Conservation (phyloP, 2,113 vertebrate species). For the Condylura cristata region DNA sequence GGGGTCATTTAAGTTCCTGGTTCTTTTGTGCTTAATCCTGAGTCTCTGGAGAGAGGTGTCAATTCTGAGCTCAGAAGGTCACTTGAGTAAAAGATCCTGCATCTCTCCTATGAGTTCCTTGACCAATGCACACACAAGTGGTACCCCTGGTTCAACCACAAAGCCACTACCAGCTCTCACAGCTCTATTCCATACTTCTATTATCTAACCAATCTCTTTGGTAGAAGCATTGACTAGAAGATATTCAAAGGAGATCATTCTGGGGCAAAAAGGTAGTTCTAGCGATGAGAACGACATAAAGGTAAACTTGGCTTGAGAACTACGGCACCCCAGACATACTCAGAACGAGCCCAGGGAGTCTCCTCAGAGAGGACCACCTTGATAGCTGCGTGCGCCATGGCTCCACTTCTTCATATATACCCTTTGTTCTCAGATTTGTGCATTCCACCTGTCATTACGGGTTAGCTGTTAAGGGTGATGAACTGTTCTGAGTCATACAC, state of each 20-base stretch:
- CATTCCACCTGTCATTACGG: background rate
- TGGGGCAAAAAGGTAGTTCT: background rate
- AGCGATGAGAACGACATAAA: background rate
- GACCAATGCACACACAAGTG: too few species aligned
- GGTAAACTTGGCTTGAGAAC: background rate
- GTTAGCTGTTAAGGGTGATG: background rate
- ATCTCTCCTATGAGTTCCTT: too few species aligned
- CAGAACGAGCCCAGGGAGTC: background rate
- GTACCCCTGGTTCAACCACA: too few species aligned
- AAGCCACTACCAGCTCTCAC: too few species aligned
- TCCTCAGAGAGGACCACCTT: background rate
- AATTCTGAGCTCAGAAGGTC: too few species aligned
- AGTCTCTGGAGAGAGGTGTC: too few species aligned
- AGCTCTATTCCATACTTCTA: too few species aligned
- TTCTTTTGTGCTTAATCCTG: too few species aligned
- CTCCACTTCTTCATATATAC: background rate
- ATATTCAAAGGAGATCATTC: background rate
- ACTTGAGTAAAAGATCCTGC: too few species aligned
- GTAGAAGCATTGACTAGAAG: background rate
- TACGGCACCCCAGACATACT: background rate
- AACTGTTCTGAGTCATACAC: background rate
- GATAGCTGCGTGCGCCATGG: background rate
- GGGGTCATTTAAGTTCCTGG: too few species aligned
- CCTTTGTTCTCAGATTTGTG: background rate
- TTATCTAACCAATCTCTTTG: background rate